phyloP scores from a whole-genome alignment of 35 echinoderm and acorn worm genomes.

The Diadema setosum region DNA sequence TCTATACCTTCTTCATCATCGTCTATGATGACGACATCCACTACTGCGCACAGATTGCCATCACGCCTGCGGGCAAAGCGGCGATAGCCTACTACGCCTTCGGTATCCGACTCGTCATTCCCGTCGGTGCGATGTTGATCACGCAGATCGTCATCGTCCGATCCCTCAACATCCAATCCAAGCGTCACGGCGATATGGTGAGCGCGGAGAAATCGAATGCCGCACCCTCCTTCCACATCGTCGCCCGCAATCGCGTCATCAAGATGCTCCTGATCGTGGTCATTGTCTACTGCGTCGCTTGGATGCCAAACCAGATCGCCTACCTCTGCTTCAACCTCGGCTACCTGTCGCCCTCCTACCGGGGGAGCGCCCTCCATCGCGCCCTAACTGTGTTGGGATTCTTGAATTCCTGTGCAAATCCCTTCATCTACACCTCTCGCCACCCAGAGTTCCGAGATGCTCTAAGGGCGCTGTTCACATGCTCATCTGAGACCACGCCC shows the following conservation, averaged over 20 bases:
- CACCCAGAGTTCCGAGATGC: not conserved
- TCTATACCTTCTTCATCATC: conserved; percentile 20
- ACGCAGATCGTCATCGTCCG: conserved; percentile 7
- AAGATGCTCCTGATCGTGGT: conserved; percentile 61
- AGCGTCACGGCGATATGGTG: not conserved
- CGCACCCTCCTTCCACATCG: not conserved
- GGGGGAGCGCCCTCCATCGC: not conserved
- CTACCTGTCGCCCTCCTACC: not conserved
- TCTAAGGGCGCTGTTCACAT: not conserved
- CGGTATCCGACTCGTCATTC: conserved; percentile 27
- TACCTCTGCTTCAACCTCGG: conserved; percentile 47
- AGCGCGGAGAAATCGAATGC: not conserved
- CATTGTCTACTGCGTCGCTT: conserved; percentile 30
- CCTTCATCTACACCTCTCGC: conserved; percentile 57
- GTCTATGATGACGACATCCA: not conserved
- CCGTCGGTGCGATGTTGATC: conserved; percentile 27
- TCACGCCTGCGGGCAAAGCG: not conserved
- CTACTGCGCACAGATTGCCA: not conserved
- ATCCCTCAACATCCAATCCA: conserved; percentile 14
- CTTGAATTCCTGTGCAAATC: conserved; percentile 58
- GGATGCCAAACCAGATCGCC: conserved; percentile 31
- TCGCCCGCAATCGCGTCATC: conserved; percentile 17
- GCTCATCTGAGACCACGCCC: not conserved
- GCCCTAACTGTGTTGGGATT: conserved; percentile 28
- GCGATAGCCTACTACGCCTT: not conserved